Conservation (phyloP, 2,797 vertebrate genomes). For the Benthosema pterotum region DNA sequence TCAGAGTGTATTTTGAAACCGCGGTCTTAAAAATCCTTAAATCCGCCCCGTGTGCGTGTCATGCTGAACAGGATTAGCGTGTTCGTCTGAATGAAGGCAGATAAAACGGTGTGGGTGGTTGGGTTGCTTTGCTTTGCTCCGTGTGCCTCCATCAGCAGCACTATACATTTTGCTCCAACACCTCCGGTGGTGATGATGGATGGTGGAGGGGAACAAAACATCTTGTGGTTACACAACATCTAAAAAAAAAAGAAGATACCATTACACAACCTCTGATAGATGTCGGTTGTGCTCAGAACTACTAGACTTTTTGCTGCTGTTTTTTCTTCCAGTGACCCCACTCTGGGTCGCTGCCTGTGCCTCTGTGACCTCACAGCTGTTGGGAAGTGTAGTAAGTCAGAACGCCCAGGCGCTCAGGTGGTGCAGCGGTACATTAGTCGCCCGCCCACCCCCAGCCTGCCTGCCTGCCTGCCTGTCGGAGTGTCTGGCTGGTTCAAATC, state of each 20-base stretch:
- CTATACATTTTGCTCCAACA: constrained; percentile 39
- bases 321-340: too few relatives aligned
- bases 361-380: too few relatives aligned
- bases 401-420: too few relatives aligned
- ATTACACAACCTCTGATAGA: constrained; percentile 40
- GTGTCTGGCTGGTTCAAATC: too few relatives aligned
- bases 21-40: neutral
- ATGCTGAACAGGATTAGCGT: constrained; percentile 50
- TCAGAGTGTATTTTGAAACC: neutral
- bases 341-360: too few relatives aligned
- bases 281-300: neutral
- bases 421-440: too few relatives aligned
- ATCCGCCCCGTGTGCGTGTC: constrained; percentile 2
- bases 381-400: too few relatives aligned
- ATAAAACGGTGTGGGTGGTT: constrained; percentile 57
- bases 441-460: too few relatives aligned
- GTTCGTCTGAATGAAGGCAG: constrained; percentile 55
- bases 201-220: constrained; percentile 10
- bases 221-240: constrained; percentile 48
- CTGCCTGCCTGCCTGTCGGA: too few relatives aligned
- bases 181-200: constrained; percentile 48
- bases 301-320: neutral
- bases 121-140: constrained; percentile 7
- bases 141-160: too few relatives aligned
- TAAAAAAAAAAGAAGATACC: constrained; percentile 3